Evolutionary conservation across 2,888 invertebrate species (phyloP), one percentile per base, ranked within the genome.

Genomic region (Elmis aenea): DNA sequence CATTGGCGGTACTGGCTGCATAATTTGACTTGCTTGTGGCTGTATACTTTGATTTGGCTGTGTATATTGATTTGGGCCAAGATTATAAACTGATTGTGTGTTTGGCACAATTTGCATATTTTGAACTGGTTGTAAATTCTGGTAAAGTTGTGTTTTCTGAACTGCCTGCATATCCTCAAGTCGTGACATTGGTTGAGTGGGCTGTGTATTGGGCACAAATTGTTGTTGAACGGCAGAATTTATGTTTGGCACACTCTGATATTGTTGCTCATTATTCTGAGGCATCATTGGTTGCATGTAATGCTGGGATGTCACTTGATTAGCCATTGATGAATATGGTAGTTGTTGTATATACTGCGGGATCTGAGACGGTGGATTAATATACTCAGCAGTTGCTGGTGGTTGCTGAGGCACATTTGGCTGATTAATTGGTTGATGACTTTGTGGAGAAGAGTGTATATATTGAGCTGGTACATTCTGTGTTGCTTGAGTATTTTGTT

Each of bases 171-270:
- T 6, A 5, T 18, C 20, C 8, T 18, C 8, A 8, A 18, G n/a
- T n/a, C n/a, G n/a, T n/a, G n/a, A n/a, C n/a, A n/a, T 10, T 8
- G 25, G 26, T 13, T n/a, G 26, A 13, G 9, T 1, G n/a, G 20
- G 13, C 10, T 26, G 16, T 9, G 23, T 15, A 25, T 3, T 12
- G 9, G 23, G 35, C 5, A n/a, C n/a, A n/a, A n/a, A n/a, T n/a
- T n/a, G n/a, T n/a, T n/a, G n/a, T n/a, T n/a, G n/a, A n/a, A n/a
- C n/a, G n/a, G n/a, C n/a, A n/a, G n/a, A n/a, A n/a, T n/a, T n/a
- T n/a, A n/a, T n/a, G n/a, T n/a, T n/a, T n/a, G n/a, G n/a, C n/a
- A n/a, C 20, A 29, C 29, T 28, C 15, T 23, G 29, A 6, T 11
- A 27, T 11, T 24, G 22, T n/a, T n/a, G n/a, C n/a, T n/a, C n/a